phyloP scores from a whole-genome alignment of 2,888 invertebrate genomes.

The Mesorhabditis belari region DNA sequence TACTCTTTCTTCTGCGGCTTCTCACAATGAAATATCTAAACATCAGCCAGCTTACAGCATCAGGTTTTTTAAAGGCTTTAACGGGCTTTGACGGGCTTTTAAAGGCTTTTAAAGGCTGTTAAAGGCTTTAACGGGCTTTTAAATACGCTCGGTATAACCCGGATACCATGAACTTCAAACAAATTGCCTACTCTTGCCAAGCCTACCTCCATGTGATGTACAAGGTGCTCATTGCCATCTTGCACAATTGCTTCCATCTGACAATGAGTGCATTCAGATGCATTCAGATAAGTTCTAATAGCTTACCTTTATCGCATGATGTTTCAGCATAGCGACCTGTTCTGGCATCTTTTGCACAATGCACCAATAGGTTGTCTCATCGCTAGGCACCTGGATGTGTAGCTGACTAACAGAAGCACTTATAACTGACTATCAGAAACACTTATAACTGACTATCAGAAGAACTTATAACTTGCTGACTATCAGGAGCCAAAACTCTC shows the following conservation, averaged over 20 bases:
- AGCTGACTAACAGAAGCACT: no score
- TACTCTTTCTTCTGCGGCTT: conserved; percentile 23
- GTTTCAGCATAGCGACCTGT: conserved; percentile 61
- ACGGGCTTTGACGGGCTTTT: conserved; percentile 52
- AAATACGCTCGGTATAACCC: no score
- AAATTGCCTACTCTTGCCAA: no score
- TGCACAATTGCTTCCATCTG: conserved; percentile 81
- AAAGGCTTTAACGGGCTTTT: no score
- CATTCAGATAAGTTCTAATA: not conserved
- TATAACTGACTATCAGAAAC: no score
- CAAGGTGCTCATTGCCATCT: conserved; percentile 73
- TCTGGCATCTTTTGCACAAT: conserved; percentile 73
- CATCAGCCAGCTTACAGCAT: not conserved
- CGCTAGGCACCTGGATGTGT: conserved; percentile 64
- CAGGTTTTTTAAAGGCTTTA: no score
- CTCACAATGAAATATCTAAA: conserved; percentile 16
- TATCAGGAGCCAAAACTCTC: no score
- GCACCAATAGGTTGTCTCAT: conserved; percentile 96
- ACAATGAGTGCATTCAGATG: conserved; percentile 28
- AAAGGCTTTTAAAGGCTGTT: no score
- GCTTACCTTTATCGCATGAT: conserved; percentile 63
- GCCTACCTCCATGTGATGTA: conserved; percentile 95
- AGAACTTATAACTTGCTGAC: no score
- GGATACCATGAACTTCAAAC: no score
- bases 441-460: no score